Conservation (phyloP, 2,797 vertebrate species). For the Gorsachius magnificus region DNA sequence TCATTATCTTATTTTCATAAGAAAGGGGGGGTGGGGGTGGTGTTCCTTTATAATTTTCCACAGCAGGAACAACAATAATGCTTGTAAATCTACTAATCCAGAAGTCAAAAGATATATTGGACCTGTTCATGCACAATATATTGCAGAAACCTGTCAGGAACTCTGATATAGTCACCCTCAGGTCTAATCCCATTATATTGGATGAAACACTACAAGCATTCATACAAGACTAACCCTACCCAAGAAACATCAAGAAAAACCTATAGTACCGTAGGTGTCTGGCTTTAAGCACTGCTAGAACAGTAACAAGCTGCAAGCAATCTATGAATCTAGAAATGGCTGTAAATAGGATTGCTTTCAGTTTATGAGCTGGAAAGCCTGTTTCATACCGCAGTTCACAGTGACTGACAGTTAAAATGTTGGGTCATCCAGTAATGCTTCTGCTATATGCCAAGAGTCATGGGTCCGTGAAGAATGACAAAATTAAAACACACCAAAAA, state of each 20-base stretch:
- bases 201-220: conserved; percentile 58
- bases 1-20: not conserved
- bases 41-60: conserved; percentile 27
- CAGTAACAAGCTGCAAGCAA: conserved; percentile 62
- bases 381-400: conserved; percentile 52
- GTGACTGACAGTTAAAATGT: conserved; percentile 65
- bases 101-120: conserved; percentile 1
- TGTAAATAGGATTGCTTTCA: conserved; percentile 71
- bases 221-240: conserved; percentile 29
- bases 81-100: conserved; percentile 17
- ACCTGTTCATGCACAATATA: conserved; percentile 25
- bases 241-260: conserved; percentile 57
- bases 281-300: conserved; percentile 53
- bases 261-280: conserved; percentile 21
- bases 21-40: not conserved
- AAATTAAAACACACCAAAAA: not conserved
- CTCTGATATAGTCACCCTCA: conserved; percentile 50
- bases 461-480: conserved; percentile 30
- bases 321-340: conserved; percentile 64
- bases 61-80: not conserved
- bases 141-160: conserved; percentile 46
- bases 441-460: conserved; percentile 46
- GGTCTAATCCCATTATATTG: conserved; percentile 68
- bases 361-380: conserved; percentile 72
- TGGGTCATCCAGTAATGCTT: conserved; percentile 42